phyloP scores from a whole-genome alignment of 2,113 vertebrate species.

The Asarcornis scutulata region DNA sequence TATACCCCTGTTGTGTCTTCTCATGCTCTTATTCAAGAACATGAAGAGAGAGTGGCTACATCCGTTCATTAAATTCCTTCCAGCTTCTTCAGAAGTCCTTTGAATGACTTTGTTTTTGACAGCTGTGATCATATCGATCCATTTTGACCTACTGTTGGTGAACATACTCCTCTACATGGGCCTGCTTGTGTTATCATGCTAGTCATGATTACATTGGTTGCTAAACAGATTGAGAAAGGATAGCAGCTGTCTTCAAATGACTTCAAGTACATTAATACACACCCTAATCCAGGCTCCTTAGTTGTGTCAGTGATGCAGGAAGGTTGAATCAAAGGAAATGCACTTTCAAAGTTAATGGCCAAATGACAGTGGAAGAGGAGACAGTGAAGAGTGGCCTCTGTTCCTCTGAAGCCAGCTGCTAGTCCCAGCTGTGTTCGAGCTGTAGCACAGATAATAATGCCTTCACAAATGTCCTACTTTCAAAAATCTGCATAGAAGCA shows the following conservation, averaged over 20 bases:
- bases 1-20: neutral
- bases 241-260: neutral
- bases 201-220: neutral
- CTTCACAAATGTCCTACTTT: neutral
- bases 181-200: neutral
- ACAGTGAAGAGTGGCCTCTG: rapidly evolving
- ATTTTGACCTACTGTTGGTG: neutral
- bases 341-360: neutral
- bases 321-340: neutral
- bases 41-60: neutral
- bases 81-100: neutral
- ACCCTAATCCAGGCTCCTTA: neutral
- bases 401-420: neutral
- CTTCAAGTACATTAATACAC: neutral
- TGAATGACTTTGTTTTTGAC: neutral
- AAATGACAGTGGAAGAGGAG: neutral
- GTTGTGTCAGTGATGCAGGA: neutral
- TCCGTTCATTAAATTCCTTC: neutral
- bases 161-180: neutral
- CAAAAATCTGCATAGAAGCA: neutral
- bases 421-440: neutral
- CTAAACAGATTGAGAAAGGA: neutral
- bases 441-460: neutral
- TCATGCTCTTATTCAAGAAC: neutral
- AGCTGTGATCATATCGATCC: neutral